Conservation (phyloP, 1,140 invertebrate genomes). For the Neodiprion virginianus region DNA sequence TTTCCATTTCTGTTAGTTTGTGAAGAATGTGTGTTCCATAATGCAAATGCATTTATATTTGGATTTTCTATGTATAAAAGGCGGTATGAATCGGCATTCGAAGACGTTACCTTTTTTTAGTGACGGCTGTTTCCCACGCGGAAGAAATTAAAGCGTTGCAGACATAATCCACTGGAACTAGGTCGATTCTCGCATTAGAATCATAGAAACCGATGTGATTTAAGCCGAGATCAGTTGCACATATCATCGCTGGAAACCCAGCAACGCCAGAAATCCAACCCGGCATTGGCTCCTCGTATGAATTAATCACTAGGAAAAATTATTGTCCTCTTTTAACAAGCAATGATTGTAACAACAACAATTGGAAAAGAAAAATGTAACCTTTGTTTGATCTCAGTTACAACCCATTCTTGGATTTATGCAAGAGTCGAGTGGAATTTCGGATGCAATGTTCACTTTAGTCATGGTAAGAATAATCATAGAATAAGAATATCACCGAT, state of each 20-base stretch:
- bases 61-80: background rate
- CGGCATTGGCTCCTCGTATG: slow-evolving; percentile 48
- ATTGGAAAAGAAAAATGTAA: background rate
- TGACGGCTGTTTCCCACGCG: slow-evolving; percentile 57
- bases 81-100: background rate
- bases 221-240: slow-evolving; percentile 65
- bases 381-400: background rate
- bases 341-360: too few relatives aligned
- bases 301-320: slow-evolving; percentile 42
- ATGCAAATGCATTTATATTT: background rate
- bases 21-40: background rate
- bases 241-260: slow-evolving; percentile 66
- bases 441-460: background rate
- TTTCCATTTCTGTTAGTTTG: background rate
- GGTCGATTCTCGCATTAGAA: slow-evolving; percentile 60
- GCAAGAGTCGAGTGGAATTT: background rate
- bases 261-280: slow-evolving; percentile 78
- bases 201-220: slow-evolving; percentile 65
- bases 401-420: background rate
- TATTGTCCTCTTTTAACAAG: too few relatives aligned
- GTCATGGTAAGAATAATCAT: background rate
- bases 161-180: slow-evolving; percentile 71
- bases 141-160: slow-evolving; percentile 68
- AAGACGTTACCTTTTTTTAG: slow-evolving; percentile 21
- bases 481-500: slow-evolving; percentile 54